Percentiles rank a stretch among this genome's conserved stretches.
phyloP scores from a whole-genome alignment of 2,888 invertebrate genomes.

The Lithophane leautieri region DNA sequence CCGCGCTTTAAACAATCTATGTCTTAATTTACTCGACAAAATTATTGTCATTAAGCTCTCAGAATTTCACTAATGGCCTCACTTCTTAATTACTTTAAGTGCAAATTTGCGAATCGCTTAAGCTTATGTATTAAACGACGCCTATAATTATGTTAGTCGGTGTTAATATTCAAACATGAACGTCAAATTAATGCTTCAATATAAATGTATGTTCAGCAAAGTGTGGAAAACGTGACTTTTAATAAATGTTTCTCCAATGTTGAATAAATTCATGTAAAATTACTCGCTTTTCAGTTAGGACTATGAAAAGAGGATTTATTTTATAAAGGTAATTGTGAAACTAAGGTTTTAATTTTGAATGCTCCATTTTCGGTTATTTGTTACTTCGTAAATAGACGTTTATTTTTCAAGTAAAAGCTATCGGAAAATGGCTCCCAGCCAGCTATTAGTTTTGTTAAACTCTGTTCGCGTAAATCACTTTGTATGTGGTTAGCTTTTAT shows the following conservation, averaged over 20 bases:
- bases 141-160: conserved; percentile 40
- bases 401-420: conserved; percentile 48
- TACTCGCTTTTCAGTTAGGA: conserved; percentile 17
- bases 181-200: conserved; percentile 49
- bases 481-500: conserved; percentile 19
- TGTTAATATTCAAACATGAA: conserved; percentile 55
- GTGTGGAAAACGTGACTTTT: conserved; percentile 48
- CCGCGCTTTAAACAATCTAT: not conserved
- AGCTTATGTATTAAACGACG: conserved; percentile 32
- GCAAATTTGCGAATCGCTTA: conserved; percentile 50
- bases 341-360: conserved; percentile 11
- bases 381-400: conserved; percentile 37
- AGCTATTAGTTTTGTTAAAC: conserved; percentile 41
- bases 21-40: not conserved
- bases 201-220: conserved; percentile 46
- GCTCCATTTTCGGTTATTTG: conserved; percentile 28
- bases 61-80: conserved; percentile 31
- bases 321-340: conserved; percentile 22
- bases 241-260: conserved; percentile 41
- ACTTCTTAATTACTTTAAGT: conserved; percentile 32
- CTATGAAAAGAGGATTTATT: conserved; percentile 15
- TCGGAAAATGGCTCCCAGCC: conserved; percentile 54
- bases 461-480: conserved; percentile 42
- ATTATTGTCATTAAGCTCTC: conserved; percentile 33
- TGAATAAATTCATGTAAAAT: conserved; percentile 50